Evolutionary conservation across 92 coral and sea anemone genomes (phyloP).

Genomic region (Palythoa grandiflora): DNA sequence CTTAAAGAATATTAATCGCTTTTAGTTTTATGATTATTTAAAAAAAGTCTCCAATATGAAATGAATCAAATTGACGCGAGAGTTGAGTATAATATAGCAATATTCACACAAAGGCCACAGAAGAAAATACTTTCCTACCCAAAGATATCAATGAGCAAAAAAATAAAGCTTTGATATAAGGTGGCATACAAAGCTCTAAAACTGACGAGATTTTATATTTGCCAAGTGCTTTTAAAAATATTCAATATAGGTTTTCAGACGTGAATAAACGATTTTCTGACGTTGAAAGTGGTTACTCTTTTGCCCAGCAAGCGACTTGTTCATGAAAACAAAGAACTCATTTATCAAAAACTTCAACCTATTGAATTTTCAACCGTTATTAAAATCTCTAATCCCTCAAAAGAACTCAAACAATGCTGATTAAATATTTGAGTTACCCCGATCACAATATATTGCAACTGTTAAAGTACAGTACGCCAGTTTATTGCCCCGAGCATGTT

Average conservation of each 20-base stretch:
- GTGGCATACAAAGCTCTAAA: not conserved
- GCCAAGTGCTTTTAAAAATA: not conserved
- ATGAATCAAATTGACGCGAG: not conserved
- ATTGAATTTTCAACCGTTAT: slow-evolving; percentile 20
- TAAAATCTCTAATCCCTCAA: slow-evolving; percentile 14
- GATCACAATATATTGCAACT: slow-evolving; percentile 3
- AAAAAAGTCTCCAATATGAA: not conserved
- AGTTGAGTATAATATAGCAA: not conserved
- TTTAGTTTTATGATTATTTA: not conserved
- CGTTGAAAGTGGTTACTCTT: not conserved
- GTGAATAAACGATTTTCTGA: slow-evolving; percentile 9
- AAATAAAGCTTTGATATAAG: too few species aligned
- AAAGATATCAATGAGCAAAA: not conserved
- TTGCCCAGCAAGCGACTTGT: slow-evolving; percentile 5
- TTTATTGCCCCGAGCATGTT: slow-evolving; percentile 1
- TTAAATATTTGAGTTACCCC: not conserved
- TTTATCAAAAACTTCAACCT: slow-evolving; percentile 31
- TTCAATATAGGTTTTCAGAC: not conserved
- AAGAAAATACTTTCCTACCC: not conserved
- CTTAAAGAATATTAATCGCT: not conserved
- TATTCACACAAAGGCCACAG: too few species aligned
- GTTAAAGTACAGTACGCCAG: not conserved
- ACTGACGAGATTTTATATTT: not conserved
- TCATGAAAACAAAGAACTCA: slow-evolving; percentile 13
- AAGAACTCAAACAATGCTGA: not conserved